phyloP scores from a whole-genome alignment of 2,113 vertebrate species.

The Xenopus laevis region DNA sequence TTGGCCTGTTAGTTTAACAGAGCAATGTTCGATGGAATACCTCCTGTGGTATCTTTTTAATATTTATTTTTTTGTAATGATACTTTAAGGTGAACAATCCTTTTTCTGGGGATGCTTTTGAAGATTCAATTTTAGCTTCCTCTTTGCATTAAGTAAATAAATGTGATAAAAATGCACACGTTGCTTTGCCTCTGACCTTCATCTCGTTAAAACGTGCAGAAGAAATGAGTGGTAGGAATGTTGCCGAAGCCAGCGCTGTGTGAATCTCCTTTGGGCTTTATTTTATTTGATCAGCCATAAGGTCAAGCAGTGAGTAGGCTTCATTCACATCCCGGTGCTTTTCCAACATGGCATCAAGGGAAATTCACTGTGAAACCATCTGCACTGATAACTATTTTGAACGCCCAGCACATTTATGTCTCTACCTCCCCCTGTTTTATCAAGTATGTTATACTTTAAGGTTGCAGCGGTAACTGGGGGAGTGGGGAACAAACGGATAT shows the following conservation, averaged over 20 bases:
- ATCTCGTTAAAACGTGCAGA: constrained; percentile 3
- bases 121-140: too few species aligned
- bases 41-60: too few species aligned
- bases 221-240: not conserved
- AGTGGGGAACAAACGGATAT: too few species aligned
- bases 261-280: constrained; percentile 18
- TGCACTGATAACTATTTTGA: constrained; percentile 7
- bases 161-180: too few species aligned
- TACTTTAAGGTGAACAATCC: too few species aligned
- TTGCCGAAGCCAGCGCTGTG: constrained; percentile 8
- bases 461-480: too few species aligned
- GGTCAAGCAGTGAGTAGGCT: constrained; percentile 29
- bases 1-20: too few species aligned
- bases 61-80: too few species aligned
- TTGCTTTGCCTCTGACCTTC: not conserved
- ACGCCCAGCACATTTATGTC: not conserved
- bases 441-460: too few species aligned
- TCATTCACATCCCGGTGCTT: constrained; percentile 6
- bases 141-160: too few species aligned
- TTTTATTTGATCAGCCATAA: constrained; percentile 35
- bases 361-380: constrained; percentile 19
- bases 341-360: constrained; percentile 17
- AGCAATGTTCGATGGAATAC: too few species aligned
- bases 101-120: too few species aligned
- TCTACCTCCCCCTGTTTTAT: not conserved